These are phyloP conservation scores for Hetaerina titia DNA, from an alignment of 2,888 invertebrate genomes.

Conservation along the genomic window DNA sequence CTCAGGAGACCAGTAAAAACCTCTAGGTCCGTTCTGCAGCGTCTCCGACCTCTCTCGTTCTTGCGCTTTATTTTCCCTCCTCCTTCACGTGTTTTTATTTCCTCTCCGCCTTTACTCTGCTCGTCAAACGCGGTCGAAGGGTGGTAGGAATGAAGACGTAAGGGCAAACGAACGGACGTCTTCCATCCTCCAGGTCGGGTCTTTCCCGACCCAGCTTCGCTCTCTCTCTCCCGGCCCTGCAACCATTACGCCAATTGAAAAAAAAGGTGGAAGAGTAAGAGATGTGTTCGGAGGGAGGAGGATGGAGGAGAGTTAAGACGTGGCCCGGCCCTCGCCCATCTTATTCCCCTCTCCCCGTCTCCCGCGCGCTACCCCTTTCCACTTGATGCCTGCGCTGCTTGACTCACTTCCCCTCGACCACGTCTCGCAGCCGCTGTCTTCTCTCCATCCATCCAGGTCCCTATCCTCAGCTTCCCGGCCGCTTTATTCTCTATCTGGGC, in stretches of 20 bases:
- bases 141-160: not conserved
- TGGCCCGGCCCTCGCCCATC: not conserved
- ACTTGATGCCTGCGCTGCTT: not conserved
- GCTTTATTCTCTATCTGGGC: not conserved
- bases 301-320: not conserved
- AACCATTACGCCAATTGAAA: constrained; percentile 52
- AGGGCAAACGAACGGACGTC: not conserved
- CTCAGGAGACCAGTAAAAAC: not conserved
- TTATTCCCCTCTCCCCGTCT: not conserved
- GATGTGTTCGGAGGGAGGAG: not conserved
- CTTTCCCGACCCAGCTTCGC: not conserved
- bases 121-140: not conserved
- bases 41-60: not conserved
- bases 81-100: not conserved
- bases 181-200: not conserved
- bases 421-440: not conserved
- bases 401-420: not conserved
- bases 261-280: not conserved
- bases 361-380: not conserved
- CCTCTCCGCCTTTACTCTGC: not conserved
- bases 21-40: not conserved
- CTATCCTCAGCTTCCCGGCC: not conserved
- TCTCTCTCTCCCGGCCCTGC: not conserved
- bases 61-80: not conserved
- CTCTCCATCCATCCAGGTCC: not conserved